A percentile compares a stretch with the other conserved stretches of the same genome.
Conservation (phyloP, 2,113 vertebrate genomes). For the Agapornis roseicollis region DNA sequence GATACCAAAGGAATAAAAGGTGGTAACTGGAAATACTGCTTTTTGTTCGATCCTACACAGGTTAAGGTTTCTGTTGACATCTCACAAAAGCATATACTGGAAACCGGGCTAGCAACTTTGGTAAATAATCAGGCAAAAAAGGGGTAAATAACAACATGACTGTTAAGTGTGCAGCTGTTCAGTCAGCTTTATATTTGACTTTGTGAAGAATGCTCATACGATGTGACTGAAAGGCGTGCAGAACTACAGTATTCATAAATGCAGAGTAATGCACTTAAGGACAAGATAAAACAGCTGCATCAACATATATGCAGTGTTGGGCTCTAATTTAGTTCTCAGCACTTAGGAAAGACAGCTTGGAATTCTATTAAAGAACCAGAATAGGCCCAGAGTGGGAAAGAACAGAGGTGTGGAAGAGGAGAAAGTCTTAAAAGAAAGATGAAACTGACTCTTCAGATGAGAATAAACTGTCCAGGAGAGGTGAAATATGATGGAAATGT, state of each 20-base stretch:
- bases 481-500: slow-evolving; percentile 25
- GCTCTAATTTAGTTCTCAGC: neutral
- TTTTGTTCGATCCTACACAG: neutral
- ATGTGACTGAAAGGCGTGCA: neutral
- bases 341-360: neutral
- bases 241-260: slow-evolving; percentile 17
- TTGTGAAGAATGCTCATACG: neutral
- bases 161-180: slow-evolving; percentile 20
- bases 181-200: slow-evolving; percentile 30
- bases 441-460: neutral
- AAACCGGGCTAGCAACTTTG: neutral
- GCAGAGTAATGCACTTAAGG: slow-evolving; percentile 29
- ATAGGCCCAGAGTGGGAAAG: neutral
- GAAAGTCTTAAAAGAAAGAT: slow-evolving; percentile 2
- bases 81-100: neutral
- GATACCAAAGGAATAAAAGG: neutral
- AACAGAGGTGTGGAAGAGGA: neutral
- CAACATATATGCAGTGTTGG: neutral
- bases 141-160: neutral
- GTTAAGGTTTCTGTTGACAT: neutral
- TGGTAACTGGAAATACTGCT: neutral
- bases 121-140: neutral
- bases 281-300: slow-evolving; percentile 23
- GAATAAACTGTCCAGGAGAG: neutral
- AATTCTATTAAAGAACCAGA: neutral